Evolutionary conservation across 35 echinoderm and acorn worm genomes (phyloP).

Genomic region (Ptychodera flava): DNA sequence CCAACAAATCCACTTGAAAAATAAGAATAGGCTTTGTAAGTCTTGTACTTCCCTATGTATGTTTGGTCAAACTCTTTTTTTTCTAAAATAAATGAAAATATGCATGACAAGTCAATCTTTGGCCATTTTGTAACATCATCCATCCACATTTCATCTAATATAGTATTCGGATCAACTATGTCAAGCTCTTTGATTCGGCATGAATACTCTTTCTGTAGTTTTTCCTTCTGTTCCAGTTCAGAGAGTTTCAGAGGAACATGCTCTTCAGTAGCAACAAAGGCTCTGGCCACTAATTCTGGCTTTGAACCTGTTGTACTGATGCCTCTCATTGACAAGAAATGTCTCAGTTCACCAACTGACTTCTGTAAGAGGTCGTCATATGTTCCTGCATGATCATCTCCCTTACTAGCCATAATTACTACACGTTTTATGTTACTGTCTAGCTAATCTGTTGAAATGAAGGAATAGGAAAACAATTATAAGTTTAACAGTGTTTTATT

Average conservation of each 20-base stretch:
- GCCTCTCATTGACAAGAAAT: not conserved
- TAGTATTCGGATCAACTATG: not conserved
- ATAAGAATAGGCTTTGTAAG: not conserved
- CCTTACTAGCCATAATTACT: too few species aligned
- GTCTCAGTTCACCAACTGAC: not conserved
- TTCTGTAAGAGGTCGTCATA: not conserved
- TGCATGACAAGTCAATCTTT: not conserved
- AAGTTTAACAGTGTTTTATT: too few species aligned
- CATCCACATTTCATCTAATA: not conserved
- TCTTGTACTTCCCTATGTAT: not conserved
- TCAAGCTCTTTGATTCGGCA: not conserved
- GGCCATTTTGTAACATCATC: not conserved
- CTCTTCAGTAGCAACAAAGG: not conserved
- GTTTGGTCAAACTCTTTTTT: not conserved
- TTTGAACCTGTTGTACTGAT: not conserved
- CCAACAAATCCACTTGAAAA: not conserved
- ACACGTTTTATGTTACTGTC: too few species aligned
- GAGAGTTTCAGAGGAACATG: not conserved
- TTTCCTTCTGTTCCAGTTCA: not conserved
- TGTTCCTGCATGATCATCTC: not conserved
- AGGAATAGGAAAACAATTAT: too few species aligned
- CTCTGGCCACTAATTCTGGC: not conserved
- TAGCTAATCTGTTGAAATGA: too few species aligned
- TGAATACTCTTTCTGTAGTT: not conserved
- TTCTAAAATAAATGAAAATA: not conserved